phyloP scores from a whole-genome alignment of 2,113 vertebrate genomes.

The Sinocyclocheilus anshuiensis region DNA sequence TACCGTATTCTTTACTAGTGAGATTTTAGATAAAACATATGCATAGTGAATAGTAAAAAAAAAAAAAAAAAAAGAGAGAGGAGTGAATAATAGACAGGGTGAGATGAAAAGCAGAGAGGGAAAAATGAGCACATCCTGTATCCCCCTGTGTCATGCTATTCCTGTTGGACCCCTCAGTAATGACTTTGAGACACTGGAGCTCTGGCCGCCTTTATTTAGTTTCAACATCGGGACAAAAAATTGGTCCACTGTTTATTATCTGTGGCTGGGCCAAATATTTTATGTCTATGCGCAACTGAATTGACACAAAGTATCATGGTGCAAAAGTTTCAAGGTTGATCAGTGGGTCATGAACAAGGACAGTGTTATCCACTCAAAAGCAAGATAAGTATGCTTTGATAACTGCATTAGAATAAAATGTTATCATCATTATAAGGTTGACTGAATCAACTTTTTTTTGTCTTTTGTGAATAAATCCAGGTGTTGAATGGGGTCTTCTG shows the following conservation, averaged over 20 bases:
- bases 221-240: slow-evolving; percentile 7
- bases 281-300: too few relatives aligned
- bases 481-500: slow-evolving; percentile 94
- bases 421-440: background rate
- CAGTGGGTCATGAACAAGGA: slow-evolving; percentile 32
- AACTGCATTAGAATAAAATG: background rate
- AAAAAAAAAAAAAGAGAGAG: background rate
- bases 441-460: slow-evolving; percentile 6
- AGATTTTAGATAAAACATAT: background rate
- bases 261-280: background rate
- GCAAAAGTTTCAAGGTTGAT: slow-evolving; percentile 13
- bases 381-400: slow-evolving; percentile 1
- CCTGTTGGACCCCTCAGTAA: slow-evolving; percentile 42
- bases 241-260: background rate
- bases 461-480: slow-evolving; percentile 66
- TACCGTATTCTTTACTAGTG: background rate
- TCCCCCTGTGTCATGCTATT: background rate
- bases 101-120: background rate
- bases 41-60: background rate
- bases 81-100: background rate
- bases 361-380: background rate
- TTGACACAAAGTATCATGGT: background rate
- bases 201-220: slow-evolving; percentile 23
- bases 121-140: slow-evolving; percentile 34
- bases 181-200: slow-evolving; percentile 38